Evolutionary conservation across 2,113 vertebrate species (phyloP), one percentile per base, ranked within the genome.

Genomic region (Percopsis transmontana): DNA sequence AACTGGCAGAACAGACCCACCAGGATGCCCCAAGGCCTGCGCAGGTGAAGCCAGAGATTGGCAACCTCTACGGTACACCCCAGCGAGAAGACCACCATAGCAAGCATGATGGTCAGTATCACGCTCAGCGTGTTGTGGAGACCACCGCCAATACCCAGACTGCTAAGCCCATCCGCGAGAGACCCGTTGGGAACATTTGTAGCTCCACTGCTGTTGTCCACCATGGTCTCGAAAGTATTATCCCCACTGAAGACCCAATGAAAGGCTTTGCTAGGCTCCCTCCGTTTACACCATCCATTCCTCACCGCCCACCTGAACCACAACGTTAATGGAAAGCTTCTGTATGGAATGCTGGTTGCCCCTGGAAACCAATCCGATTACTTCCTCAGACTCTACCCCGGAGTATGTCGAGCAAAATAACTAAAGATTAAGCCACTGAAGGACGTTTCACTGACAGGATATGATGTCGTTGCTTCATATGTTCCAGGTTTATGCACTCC

Each of bases 1-100:
- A 91, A 90, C 75, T 92, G 91, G 73, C 91, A 92, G 16, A 88
- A 53, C 21, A 91, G 53, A 1, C 91, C 91, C 61, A 89, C 78
- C 0, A 77, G 67, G 0, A 92, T 76, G 38, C 87, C 89, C 89
- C 85, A 89, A 2, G 91, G 91, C 62, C 82, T 82, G 53, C 72
- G 82, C 51, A 92, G n/a, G 56, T 90, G 87, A 5, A 0, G 2
- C 85, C 85, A 90, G 1, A 92, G 58, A 54, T 84, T 91, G 48
- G 0, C 54, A 54, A 75, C 24, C 16, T 91, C 83, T 58, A 90
- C 82, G 0, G 87, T 88, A 66, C 91, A 91, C 24, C 91, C 91
- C 62, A 92, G 18, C 2, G 90, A 84, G 65, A 92, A 89, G 71
- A 91, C 87, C 39, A 92, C 69, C 68, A 91, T 38, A 0, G 45